Evolutionary conservation across 1,140 invertebrate species (phyloP), one percentile per base, ranked within the genome.

Genomic region (Apis florea): DNA sequence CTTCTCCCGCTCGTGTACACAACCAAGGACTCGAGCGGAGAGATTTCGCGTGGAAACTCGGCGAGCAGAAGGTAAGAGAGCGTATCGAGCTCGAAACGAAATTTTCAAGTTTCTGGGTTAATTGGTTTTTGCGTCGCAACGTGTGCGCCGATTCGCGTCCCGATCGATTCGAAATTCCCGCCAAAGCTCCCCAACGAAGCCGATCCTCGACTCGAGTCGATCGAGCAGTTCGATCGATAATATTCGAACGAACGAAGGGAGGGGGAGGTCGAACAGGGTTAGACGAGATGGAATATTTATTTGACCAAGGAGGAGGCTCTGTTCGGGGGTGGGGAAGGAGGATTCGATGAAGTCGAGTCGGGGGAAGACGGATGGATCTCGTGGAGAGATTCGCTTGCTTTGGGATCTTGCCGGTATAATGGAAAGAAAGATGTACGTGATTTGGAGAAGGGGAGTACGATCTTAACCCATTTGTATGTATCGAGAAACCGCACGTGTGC

Each of bases 21-120:
- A 31, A 31, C 31, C 1, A 40, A 40, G 4, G 0, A n/a, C n/a
- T n/a, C n/a, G n/a, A n/a, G n/a, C n/a, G n/a, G n/a, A 5, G 31
- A 40, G 31, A 40, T 40, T 40, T 40, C 31, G 31, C 31, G 4
- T 40, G 0, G 31, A 40, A 40, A 40, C 31, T 40, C 31, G 31
- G 31, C 31, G 31, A 31, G 31, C 31, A 31, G 31, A 40, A 40
- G 31, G 31, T 40, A 40, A 40, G 21, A 21, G 26, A 13, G 17
- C 49, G 74, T 77, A 56, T 19, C 59, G 24, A 47, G 21, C 47
- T 51, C n/a, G 47, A 54, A 73, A 64, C 51, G 59, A 54, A 72
- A 79, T 64, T 79, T 56, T 47, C 70, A 49, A 26, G 59, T 79
- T 72, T 79, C 59, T 72, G 78, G 68, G 78, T 79, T 79, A 79